Percentiles rank a stretch among this genome's conserved stretches.
Conservation (phyloP, 2,113 vertebrate genomes). For the Scytalopus superciliaris region DNA sequence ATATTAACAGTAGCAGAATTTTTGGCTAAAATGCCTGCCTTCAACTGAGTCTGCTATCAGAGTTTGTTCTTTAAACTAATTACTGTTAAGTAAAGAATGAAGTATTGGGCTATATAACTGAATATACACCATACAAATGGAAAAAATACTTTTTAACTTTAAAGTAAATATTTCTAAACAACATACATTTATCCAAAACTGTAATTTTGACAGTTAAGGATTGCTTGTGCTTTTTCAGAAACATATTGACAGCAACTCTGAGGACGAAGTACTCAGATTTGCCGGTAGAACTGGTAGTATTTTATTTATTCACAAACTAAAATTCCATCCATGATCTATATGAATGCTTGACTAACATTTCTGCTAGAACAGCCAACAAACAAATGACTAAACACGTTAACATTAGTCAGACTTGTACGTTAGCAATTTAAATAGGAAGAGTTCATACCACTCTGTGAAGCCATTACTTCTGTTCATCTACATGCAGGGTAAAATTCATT, state of each 20-base stretch:
- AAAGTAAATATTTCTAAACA: neutral
- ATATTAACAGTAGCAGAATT: slow-evolving; percentile 44
- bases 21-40: slow-evolving; percentile 39
- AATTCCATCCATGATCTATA: neutral
- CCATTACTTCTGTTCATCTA: slow-evolving; percentile 62
- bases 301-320: neutral
- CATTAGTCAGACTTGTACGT: slow-evolving; percentile 17
- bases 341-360: slow-evolving; percentile 1
- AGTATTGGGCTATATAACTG: neutral
- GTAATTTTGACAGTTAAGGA: slow-evolving; percentile 10
- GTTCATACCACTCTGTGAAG: slow-evolving; percentile 53
- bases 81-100: slow-evolving; percentile 16
- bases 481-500: slow-evolving; percentile 61
- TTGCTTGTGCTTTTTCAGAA: slow-evolving; percentile 1
- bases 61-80: neutral
- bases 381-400: slow-evolving; percentile 26
- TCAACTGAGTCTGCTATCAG: neutral
- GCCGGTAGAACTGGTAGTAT: neutral
- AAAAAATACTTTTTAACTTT: slow-evolving; percentile 19
- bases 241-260: slow-evolving; percentile 35
- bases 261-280: slow-evolving; percentile 26
- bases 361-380: slow-evolving; percentile 32
- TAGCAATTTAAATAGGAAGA: slow-evolving; percentile 48
- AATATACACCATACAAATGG: neutral
- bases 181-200: neutral